Percentiles rank a stretch among this genome's conserved stretches.
Evolutionary conservation across 2,113 vertebrate species (phyloP).

Genomic region (Notothenia rossii): DNA sequence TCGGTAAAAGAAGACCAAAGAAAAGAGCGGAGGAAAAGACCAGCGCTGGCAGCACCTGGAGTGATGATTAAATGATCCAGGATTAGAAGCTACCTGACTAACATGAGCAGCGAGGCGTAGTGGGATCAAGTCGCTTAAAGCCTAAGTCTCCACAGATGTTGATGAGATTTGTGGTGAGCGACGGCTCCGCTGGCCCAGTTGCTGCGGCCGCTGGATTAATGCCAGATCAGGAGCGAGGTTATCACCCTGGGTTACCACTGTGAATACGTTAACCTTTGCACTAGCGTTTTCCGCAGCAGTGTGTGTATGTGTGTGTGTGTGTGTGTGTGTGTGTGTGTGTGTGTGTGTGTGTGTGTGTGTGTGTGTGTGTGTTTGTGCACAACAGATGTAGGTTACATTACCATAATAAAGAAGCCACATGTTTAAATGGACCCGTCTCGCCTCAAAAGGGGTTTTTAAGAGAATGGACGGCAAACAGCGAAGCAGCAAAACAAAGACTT

Average conservation of each 20-base stretch:
- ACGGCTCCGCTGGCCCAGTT: conserved; percentile 29
- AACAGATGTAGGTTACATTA: conserved; percentile 70
- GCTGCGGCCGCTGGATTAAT: conserved; percentile 53
- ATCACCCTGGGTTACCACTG: conserved; percentile 46
- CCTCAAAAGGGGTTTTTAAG: conserved; percentile 26
- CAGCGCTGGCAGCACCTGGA: conserved; percentile 8
- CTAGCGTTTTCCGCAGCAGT: conserved; percentile 18
- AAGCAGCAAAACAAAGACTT: conserved; percentile 30
- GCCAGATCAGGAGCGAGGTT: conserved; percentile 54
- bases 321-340: conserved; percentile 32
- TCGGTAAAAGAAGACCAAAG: neutral
- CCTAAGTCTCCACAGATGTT: conserved; percentile 49
- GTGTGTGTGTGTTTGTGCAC: conserved; percentile 33
- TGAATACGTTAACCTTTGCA: conserved; percentile 32
- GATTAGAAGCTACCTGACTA: conserved; percentile 51
- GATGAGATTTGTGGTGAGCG: conserved; percentile 36
- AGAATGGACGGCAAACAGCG: conserved; percentile 3
- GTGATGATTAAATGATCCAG: conserved; percentile 44
- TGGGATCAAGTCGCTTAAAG: conserved; percentile 34
- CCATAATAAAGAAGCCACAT: conserved; percentile 66
- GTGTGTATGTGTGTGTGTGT: conserved; percentile 29
- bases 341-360: conserved; percentile 30
- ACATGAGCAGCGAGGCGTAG: conserved; percentile 8
- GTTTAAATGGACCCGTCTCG: conserved; percentile 41
- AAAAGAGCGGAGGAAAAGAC: conserved; percentile 13